A percentile compares a stretch with the other conserved stretches of the same genome.
phyloP scores from a whole-genome alignment of 2,113 vertebrate species.

The Todiramphus chloris region DNA sequence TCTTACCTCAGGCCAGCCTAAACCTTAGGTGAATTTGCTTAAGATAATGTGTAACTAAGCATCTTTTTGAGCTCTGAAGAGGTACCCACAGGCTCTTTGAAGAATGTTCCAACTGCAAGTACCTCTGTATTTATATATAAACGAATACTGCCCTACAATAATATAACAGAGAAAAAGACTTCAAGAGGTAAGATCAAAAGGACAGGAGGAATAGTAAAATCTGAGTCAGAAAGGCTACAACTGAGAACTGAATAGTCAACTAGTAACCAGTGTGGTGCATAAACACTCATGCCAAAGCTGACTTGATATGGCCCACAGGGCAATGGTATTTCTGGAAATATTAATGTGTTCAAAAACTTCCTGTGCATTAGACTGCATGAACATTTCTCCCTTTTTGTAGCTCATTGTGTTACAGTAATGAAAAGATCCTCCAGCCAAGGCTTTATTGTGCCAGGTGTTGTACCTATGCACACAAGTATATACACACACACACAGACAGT shows the following conservation, averaged over 20 bases:
- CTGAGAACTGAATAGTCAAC: neutral
- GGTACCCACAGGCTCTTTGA: conserved; percentile 9
- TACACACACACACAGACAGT: neutral
- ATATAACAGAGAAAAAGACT: neutral
- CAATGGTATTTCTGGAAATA: neutral
- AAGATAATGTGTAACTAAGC: neutral
- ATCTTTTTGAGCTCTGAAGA: conserved; percentile 30
- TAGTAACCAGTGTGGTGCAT: neutral
- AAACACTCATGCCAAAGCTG: neutral
- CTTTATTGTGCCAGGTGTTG: neutral
- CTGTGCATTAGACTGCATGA: neutral
- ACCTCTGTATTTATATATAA: conserved; percentile 11
- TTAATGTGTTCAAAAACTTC: neutral
- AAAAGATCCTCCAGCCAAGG: neutral
- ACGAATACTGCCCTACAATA: neutral
- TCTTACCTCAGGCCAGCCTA: conserved; percentile 9
- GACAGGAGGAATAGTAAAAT: neutral
- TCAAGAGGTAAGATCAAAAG: conserved; percentile 29
- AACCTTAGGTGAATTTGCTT: neutral
- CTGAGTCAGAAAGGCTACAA: neutral
- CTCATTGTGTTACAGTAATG: neutral
- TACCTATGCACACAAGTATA: accelerated
- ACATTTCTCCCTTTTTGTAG: neutral
- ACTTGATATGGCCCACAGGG: neutral
- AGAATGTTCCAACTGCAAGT: neutral